Evolutionary conservation across 2,113 vertebrate genomes (phyloP).

Genomic region (Bettongia penicillata): DNA sequence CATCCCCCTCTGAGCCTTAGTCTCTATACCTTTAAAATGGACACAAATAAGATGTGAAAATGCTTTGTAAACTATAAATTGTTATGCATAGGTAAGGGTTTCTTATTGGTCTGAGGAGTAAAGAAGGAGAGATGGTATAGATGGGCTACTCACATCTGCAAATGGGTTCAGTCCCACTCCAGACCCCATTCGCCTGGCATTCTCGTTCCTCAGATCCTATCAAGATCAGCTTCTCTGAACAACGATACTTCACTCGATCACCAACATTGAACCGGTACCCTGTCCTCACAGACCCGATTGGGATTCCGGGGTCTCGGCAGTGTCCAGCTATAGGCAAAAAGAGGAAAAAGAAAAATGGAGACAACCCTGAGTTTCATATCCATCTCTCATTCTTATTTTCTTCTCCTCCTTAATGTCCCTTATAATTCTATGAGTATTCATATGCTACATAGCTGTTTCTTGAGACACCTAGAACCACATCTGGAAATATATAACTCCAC

Average conservation of each 20-base stretch:
- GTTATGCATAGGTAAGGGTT: background rate
- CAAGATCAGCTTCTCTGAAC: conserved; percentile 83
- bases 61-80: background rate
- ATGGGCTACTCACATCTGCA: conserved; percentile 86
- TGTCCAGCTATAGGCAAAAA: conserved; percentile 78
- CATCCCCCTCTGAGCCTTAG: background rate
- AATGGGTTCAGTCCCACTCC: conserved; percentile 87
- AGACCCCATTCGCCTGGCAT: conserved; percentile 85
- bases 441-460: background rate
- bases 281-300: conserved; percentile 83
- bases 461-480: background rate
- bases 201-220: conserved; percentile 85
- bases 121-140: background rate
- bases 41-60: background rate
- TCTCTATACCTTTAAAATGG: background rate
- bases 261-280: conserved; percentile 80
- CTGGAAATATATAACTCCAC: background rate
- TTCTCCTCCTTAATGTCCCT: background rate
- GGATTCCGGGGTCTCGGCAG: conserved; percentile 86
- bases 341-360: background rate
- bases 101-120: background rate
- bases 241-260: conserved; percentile 85
- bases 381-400: background rate
- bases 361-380: accelerated
- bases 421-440: background rate